Conservation (phyloP, 2,797 vertebrate species). For the Acestrorhynchus altus region DNA sequence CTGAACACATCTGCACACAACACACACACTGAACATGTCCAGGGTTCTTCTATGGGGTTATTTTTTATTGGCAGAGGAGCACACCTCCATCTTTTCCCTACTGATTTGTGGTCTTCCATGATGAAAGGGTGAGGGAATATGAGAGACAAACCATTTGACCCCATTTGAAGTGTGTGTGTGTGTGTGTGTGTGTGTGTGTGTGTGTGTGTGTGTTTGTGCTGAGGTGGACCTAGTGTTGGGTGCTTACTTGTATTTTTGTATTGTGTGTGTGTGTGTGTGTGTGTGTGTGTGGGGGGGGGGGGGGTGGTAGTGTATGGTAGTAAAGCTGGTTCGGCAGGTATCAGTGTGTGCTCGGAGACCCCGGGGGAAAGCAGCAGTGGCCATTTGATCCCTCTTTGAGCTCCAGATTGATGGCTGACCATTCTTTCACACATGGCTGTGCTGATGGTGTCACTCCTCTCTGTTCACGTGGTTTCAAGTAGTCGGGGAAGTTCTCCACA, state of each 20-base stretch:
- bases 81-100: too few relatives aligned
- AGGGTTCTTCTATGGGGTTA: background rate
- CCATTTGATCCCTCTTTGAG: slow-evolving; percentile 61
- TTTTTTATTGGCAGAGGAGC: background rate
- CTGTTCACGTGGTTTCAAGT: slow-evolving; percentile 55
- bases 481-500: background rate
- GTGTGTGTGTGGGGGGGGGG: slow-evolving; percentile 49
- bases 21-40: too few relatives aligned
- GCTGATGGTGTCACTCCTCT: slow-evolving; percentile 51
- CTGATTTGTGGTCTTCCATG: background rate
- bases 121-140: background rate
- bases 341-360: slow-evolving; percentile 59
- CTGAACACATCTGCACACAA: too few relatives aligned
- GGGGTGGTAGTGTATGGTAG: slow-evolving; percentile 58
- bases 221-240: slow-evolving; percentile 12
- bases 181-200: slow-evolving; percentile 46
- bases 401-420: slow-evolving; percentile 57
- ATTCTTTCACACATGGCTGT: slow-evolving; percentile 64
- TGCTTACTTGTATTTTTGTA: slow-evolving; percentile 27
- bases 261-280: slow-evolving; percentile 45
- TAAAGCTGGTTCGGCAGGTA: slow-evolving; percentile 68
- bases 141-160: background rate
- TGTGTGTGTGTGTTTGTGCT: slow-evolving; percentile 34
- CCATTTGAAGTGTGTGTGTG: slow-evolving; percentile 32
- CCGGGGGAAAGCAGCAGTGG: slow-evolving; percentile 50